These are phyloP conservation scores for Mechanitis mazaeus DNA, from an alignment of 2,888 invertebrate species.

Conservation along the genomic window DNA sequence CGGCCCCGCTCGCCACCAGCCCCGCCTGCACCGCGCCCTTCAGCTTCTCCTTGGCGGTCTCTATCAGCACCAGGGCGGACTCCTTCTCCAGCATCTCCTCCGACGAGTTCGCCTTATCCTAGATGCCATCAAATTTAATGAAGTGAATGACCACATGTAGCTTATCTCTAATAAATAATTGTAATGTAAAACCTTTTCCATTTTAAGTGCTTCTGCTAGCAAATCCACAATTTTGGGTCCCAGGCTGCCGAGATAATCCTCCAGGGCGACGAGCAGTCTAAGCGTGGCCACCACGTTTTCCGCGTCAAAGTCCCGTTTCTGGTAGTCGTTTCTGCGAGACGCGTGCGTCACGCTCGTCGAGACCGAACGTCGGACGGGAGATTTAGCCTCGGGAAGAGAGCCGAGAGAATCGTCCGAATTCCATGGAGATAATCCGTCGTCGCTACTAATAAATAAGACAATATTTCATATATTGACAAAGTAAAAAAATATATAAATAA, in stretches of 20 bases:
- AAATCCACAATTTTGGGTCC: slow-evolving; percentile 87
- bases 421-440: slow-evolving; percentile 60
- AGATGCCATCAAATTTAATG: background rate
- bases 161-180: background rate
- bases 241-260: slow-evolving; percentile 88
- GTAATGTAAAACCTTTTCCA: slow-evolving; percentile 80
- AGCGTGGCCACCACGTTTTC: slow-evolving; percentile 82
- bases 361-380: slow-evolving; percentile 31
- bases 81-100: slow-evolving; percentile 85
- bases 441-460: slow-evolving; percentile 34
- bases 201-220: slow-evolving; percentile 84
- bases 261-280: slow-evolving; percentile 86
- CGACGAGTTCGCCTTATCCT: slow-evolving; percentile 82
- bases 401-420: slow-evolving; percentile 56
- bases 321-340: slow-evolving; percentile 29
- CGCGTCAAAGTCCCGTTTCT: slow-evolving; percentile 47
- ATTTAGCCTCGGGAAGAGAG: slow-evolving; percentile 43
- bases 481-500: too few species aligned
- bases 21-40: slow-evolving; percentile 86
- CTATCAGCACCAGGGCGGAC: slow-evolving; percentile 84
- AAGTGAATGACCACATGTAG: too few species aligned
- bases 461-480: too few species aligned
- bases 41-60: slow-evolving; percentile 90
- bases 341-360: slow-evolving; percentile 34
- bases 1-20: slow-evolving; percentile 77